Base-by-base conservation (phyloP, 2,888 invertebrate genomes). In the Drosophila mimetica region DNA sequence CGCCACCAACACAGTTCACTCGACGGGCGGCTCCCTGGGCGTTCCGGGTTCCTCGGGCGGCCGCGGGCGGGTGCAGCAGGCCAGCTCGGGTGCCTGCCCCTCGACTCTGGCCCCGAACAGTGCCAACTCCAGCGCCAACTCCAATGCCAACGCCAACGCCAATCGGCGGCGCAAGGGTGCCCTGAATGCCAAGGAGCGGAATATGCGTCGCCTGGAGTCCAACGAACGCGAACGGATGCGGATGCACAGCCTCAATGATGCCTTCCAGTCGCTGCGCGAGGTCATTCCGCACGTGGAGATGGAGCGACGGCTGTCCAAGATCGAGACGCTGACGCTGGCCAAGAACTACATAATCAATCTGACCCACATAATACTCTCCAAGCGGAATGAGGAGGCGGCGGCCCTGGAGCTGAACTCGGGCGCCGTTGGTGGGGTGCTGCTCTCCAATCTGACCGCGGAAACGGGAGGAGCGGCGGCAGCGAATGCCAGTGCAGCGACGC, bases 231-330 rank as follows among this genome's bases (percentile, higher is more conserved):
- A 97, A 92, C 93, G 97, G 63, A 96, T 97, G 95, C 93, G 97
- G 83, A 97, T 97, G 97, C 97, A 97, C 91, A 96, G 96, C 54
- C 93, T 97, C 61, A 97, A 97, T 90, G 96, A 97, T 89, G 97
- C 97, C 14, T 97, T 97, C 91, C 93, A 96, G 94, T 96, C 95
- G 86, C 93, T 97, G 52, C 94, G 97, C 30, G 95, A 96, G 89
- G 97, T 97, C 2, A 96, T 97, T 79, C 97, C 97, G 0, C 97
- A 97, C 86, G 95, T 97, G 36, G 95, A 96, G 90, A 95, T 96
- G 92, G 96, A 96, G 79, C 93, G 96, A 64, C 96, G 96, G 87
- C 92, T 97, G 67, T 96, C 96, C 7, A 97, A 97, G 92, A 96
- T 97, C 80, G 97, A 97, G 92, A 97, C 97, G 0, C 92, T 97